A percentile compares a stretch with the other conserved stretches of the same genome.
Evolutionary conservation across 2,113 vertebrate genomes (phyloP).

Genomic region (Cochlearius cochlearius): DNA sequence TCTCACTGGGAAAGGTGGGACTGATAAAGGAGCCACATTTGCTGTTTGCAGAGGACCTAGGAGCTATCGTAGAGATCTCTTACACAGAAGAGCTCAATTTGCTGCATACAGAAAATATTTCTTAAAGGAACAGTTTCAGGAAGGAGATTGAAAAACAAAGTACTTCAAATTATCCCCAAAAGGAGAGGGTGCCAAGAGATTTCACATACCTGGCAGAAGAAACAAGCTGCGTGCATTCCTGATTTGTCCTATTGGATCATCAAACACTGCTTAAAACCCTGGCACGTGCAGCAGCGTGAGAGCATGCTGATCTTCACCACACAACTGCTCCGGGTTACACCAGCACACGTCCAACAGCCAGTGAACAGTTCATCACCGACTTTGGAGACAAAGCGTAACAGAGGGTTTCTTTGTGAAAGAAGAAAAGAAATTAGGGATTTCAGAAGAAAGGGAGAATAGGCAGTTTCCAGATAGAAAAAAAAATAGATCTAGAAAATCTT

Average conservation of each 20-base stretch:
- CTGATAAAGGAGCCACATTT: background rate
- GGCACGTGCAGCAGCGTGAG: background rate
- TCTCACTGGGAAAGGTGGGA: background rate
- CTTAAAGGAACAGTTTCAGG: background rate
- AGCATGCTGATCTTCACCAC: background rate
- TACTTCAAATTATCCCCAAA: background rate
- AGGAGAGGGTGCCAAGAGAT: background rate
- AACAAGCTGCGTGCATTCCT: background rate
- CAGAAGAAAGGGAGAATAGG: background rate
- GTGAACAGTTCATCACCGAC: background rate
- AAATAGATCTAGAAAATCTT: background rate
- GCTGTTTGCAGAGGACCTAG: background rate
- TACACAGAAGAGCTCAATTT: background rate
- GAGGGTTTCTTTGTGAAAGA: background rate
- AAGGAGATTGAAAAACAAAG: background rate
- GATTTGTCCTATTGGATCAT: background rate
- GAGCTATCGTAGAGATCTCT: background rate
- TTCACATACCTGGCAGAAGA: background rate
- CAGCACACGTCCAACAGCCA: background rate
- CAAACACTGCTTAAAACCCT: background rate
- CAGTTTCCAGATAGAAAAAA: background rate
- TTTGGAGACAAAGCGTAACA: background rate
- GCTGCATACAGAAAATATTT: background rate
- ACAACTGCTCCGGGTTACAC: background rate
- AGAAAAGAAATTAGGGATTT: background rate